Conservation (phyloP, 2,797 vertebrate genomes). For the Eulemur mongoz region DNA sequence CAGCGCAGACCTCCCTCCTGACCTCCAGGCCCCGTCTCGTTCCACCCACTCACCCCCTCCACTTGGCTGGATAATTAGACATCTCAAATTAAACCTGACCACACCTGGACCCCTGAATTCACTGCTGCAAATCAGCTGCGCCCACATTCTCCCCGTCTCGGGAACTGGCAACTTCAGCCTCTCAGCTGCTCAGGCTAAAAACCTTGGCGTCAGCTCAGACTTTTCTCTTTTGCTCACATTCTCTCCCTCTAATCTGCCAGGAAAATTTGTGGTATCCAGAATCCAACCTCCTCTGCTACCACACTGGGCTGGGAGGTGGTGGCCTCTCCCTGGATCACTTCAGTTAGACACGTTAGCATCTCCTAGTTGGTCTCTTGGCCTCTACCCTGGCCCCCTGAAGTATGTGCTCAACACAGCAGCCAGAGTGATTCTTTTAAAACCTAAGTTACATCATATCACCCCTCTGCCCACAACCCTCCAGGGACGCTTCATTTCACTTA, state of each 20-base stretch:
- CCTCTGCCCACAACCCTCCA: background rate
- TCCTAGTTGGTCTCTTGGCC: background rate
- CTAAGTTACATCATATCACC: background rate
- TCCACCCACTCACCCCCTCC: too few species aligned
- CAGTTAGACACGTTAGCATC: background rate
- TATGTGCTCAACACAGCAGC: background rate
- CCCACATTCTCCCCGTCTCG: background rate
- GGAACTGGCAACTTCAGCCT: background rate
- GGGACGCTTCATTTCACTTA: background rate
- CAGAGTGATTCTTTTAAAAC: background rate
- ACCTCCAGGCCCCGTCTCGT: background rate
- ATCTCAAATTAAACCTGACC: background rate
- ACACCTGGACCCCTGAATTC: background rate
- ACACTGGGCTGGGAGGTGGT: background rate
- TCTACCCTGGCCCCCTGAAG: background rate
- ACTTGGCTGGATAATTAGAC: background rate
- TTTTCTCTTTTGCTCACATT: background rate
- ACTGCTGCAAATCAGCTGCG: background rate
- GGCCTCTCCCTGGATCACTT: background rate
- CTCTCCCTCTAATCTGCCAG: background rate
- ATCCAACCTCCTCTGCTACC: background rate
- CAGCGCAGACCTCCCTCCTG: background rate
- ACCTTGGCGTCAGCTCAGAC: background rate
- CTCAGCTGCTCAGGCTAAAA: background rate
- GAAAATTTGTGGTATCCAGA: background rate